Evolutionary conservation across 1,140 invertebrate species (phyloP), one percentile per base, ranked within the genome.

Genomic region (Drosophila littoralis): DNA sequence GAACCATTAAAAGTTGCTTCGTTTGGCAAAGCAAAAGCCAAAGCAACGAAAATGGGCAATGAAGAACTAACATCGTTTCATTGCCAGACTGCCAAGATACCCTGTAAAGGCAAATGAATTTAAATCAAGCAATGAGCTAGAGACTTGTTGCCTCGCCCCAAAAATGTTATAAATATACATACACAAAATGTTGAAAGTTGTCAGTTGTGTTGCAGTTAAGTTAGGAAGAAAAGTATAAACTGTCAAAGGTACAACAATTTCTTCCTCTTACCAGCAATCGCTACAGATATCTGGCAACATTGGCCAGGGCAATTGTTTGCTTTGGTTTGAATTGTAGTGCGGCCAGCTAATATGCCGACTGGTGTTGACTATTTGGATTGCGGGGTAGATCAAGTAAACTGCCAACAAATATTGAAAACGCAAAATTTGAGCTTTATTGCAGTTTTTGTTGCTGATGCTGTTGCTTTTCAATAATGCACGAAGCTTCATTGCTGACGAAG

Each of bases 1-100:
- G 78, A 81, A 86, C 81, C 81, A 85, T 85, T 85, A 86, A 85
- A 85, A 85, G 82, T 81, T 86, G 82, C 82, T 72, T 81, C 82
- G 81, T 75, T 81, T 78, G 66, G 69, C 74, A 69, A 61, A 68
- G 70, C 71, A 68, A 64, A 65, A 64, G 66, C 32, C 46, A 52
- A 67, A 66, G 60, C 38, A 54, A 67, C 42, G 13, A 60, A 58
- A 65, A 43, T 40, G 54, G 46, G 33, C 28, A 32, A 67, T 51
- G 48, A 13, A 35, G 22, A 57, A 67, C n/a, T 51, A 33, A 42
- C 35, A 32, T 0, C 28, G 10, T 17, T 52, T n/a, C 7, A 22
- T 17, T 48, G 22, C 8, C 28, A 43, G 17, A 12, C 12, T 32
- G 1, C 2, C 5, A 0, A 22, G 17, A 66, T 59, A 72, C 69